Percentiles rank a stretch among this genome's conserved stretches.
Conservation (phyloP, 2,888 invertebrate species). For the Chrysolina americana region DNA sequence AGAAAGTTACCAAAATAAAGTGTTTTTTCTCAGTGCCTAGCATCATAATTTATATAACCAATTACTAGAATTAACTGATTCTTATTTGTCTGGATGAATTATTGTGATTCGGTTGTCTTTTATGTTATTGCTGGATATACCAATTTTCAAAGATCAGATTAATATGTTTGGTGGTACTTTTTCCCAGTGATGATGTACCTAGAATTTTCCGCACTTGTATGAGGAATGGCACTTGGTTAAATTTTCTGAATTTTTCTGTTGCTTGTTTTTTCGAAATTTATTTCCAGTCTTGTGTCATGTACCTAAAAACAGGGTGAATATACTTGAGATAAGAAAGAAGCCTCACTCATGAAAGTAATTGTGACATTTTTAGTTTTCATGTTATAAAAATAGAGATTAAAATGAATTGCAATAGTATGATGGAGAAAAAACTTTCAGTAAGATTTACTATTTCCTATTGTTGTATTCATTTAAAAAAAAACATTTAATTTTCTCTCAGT, state of each 20-base stretch:
- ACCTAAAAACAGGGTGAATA: no score
- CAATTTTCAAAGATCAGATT: not conserved
- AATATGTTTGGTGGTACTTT: slow-evolving; percentile 3
- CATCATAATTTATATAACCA: slow-evolving; percentile 1
- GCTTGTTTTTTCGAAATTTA: no score
- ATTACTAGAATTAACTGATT: not conserved
- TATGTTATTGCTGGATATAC: slow-evolving; percentile 3
- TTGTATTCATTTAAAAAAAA: no score
- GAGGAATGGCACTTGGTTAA: not conserved
- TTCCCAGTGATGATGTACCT: not conserved
- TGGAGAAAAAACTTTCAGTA: no score
- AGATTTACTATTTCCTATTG: no score
- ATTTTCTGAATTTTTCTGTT: not conserved
- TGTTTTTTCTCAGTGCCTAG: slow-evolving; percentile 3
- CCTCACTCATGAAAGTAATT: no score
- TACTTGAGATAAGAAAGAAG: no score
- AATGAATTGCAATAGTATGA: no score
- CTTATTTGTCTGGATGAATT: not conserved
- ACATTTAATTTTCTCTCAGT: no score
- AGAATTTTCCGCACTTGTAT: not conserved
- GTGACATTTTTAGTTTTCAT: no score
- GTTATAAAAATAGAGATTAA: no score
- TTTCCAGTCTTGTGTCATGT: no score
- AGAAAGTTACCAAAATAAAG: slow-evolving; percentile 10
- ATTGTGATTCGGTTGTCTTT: not conserved